A percentile compares a stretch with the other conserved stretches of the same genome.
phyloP scores from a whole-genome alignment of 2,888 invertebrate species.

The Saturnia pavonia region DNA sequence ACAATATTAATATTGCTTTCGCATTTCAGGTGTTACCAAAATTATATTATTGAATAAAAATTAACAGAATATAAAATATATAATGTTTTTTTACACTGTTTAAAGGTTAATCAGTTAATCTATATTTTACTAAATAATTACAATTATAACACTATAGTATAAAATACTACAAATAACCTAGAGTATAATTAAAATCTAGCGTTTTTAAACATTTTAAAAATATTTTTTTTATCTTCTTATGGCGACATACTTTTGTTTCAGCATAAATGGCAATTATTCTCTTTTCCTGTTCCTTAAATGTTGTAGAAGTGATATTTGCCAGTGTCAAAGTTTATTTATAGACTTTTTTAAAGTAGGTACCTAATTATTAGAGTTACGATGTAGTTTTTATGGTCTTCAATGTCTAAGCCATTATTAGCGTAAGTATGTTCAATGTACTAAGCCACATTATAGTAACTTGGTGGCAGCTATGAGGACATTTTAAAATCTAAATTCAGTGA shows the following conservation, averaged over 20 bases:
- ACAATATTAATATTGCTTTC: not conserved
- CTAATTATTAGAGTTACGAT: not conserved
- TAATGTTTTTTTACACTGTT: not conserved
- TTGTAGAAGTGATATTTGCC: not conserved
- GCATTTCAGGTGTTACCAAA: not conserved
- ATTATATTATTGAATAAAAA: not conserved
- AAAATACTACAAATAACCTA: conserved; percentile 34
- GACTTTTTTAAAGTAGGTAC: too few species aligned
- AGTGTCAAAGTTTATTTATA: not conserved
- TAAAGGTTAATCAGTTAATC: not conserved
- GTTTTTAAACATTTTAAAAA: conserved; percentile 26
- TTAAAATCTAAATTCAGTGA: too few species aligned
- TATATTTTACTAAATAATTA: conserved; percentile 1
- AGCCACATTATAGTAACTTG: too few species aligned
- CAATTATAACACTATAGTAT: conserved; percentile 23
- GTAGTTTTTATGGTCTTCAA: not conserved
- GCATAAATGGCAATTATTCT: not conserved
- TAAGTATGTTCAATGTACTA: not conserved
- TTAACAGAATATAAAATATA: not conserved
- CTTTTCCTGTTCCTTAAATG: not conserved
- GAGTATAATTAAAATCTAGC: conserved; percentile 32
- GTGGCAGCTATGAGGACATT: not conserved
- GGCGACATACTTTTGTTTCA: not conserved
- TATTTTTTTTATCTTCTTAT: not conserved
- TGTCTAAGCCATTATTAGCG: not conserved